Evolutionary conservation across 2,797 vertebrate species (phyloP).

Genomic region (Sebastes alutus): DNA sequence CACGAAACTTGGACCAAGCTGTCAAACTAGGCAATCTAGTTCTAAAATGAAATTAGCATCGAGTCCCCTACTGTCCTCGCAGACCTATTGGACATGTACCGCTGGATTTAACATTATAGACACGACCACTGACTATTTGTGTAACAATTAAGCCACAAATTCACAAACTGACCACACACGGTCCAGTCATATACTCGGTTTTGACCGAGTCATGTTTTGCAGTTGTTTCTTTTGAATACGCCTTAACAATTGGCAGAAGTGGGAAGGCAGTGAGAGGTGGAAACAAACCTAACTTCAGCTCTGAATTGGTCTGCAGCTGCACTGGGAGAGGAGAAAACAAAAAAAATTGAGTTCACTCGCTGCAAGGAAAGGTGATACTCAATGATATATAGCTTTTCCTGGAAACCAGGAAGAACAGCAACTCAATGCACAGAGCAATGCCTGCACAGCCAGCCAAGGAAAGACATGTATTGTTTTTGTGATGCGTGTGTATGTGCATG

Average conservation of each 20-base stretch:
- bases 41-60: too few relatives aligned
- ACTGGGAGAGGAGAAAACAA: neutral
- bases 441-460: neutral
- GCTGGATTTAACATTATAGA: too few relatives aligned
- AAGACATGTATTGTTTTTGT: neutral
- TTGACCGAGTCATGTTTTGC: too few relatives aligned
- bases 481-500: neutral
- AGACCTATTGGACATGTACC: fast-evolving
- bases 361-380: slow-evolving; percentile 12
- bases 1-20: too few relatives aligned
- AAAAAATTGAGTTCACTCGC: neutral
- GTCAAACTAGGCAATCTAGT: too few relatives aligned
- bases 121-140: too few relatives aligned
- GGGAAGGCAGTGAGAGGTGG: neutral
- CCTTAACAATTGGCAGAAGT: neutral
- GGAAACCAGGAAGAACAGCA: neutral
- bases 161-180: too few relatives aligned
- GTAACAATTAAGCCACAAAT: too few relatives aligned
- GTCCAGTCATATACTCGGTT: too few relatives aligned
- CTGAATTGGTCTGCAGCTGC: slow-evolving; percentile 13
- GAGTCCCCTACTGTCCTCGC: too few relatives aligned
- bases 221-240: neutral
- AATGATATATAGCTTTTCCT: neutral
- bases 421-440: neutral
- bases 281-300: neutral